Evolutionary conservation across 2,113 vertebrate genomes (phyloP), one percentile per base, ranked within the genome.

Genomic region (Piprites chloris): DNA sequence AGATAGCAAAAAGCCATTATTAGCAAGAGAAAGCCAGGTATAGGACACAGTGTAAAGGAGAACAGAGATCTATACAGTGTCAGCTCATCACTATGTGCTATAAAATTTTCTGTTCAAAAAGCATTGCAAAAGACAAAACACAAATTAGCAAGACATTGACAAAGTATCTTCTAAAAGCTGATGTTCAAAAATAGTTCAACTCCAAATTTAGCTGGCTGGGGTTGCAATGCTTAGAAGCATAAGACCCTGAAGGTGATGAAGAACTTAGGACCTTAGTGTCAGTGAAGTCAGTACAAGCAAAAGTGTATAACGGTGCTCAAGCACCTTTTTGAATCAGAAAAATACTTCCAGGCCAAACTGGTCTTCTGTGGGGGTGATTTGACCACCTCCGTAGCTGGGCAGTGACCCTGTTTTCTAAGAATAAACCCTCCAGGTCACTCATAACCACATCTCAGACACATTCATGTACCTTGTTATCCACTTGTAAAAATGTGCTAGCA

Each of bases 81-180:
- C 47, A 52, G 46, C 55, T 78, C 83, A 58, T 26, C 14, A 26
- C 9, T 39, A n/a, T 17, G 7, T 15, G 11, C 12, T 35, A 52
- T 65, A 62, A 46, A 82, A 85, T 11, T 46, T 79, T 10, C 30
- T 39, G 5, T 77, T 74, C 55, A 69, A 84, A 84, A 93, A 78
- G 5, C 30, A 37, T 42, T 76, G 23, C 32, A 95, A 74, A 94
- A 89, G 41, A 7, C 39, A 79, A 87, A 85, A 47, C 27, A 85
- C 27, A 71, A 75, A 78, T 47, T 59, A 67, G 27, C 16, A 61
- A 75, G 81, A 82, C 52, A 63, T 33, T 87, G 77, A 74, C 24
- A 77, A 94, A 78, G 14, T 53, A 39, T 82, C 52, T 94, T 68
- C 87, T 87, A 79, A 94, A 91, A 91, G 16, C 4, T 78, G 44